These are phyloP conservation scores for Hydroisotoma schaefferi DNA, from an alignment of 2,888 invertebrate species.

Conservation along the genomic window DNA sequence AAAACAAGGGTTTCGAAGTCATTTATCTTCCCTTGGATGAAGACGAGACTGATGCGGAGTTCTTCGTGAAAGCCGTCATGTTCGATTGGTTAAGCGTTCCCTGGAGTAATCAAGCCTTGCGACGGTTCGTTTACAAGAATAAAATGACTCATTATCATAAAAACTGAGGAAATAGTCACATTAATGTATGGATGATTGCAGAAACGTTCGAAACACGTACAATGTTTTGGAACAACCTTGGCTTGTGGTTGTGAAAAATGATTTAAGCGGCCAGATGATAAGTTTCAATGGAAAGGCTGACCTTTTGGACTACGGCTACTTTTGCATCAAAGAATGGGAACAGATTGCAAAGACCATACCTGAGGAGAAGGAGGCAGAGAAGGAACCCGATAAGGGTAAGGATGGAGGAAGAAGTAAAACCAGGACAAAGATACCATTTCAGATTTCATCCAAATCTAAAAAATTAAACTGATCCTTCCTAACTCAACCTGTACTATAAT, in stretches of 20 bases:
- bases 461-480: too few species aligned
- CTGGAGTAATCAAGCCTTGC: constrained; percentile 33
- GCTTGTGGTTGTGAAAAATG: constrained; percentile 35
- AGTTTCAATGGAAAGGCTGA: constrained; percentile 39
- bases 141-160: too few species aligned
- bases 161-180: too few species aligned
- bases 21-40: constrained; percentile 41
- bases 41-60: constrained; percentile 37
- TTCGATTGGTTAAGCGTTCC: constrained; percentile 41
- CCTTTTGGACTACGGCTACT: constrained; percentile 37
- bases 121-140: constrained; percentile 16
- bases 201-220: constrained; percentile 33
- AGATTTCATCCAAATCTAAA: too few species aligned
- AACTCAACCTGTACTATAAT: too few species aligned
- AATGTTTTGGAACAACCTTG: constrained; percentile 31
- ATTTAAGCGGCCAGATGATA: constrained; percentile 33
- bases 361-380: too few species aligned
- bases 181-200: too few species aligned
- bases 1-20: constrained; percentile 33
- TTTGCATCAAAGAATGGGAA: constrained; percentile 35
- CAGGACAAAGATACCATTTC: too few species aligned
- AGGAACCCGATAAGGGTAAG: too few species aligned
- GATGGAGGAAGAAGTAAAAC: too few species aligned
- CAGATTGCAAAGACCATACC: constrained; percentile 26
- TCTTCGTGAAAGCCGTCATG: constrained; percentile 36